Percentiles rank a stretch among this genome's conserved stretches.
These are phyloP conservation scores for Ostrea edulis DNA, from an alignment of 1,140 invertebrate species.

Conservation along the genomic window DNA sequence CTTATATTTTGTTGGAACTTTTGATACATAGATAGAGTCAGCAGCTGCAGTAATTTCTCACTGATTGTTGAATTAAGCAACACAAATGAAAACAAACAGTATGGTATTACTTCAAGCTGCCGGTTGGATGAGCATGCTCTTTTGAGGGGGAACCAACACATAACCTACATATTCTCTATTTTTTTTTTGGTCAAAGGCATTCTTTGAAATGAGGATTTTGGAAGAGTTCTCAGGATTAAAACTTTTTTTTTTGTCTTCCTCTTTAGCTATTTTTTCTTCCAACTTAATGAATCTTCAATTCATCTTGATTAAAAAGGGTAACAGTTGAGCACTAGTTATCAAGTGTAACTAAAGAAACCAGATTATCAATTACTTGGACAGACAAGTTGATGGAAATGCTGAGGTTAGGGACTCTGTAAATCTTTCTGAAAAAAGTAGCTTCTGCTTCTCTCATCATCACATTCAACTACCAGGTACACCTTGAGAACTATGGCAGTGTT, in stretches of 20 bases:
- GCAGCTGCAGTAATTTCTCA: constrained; percentile 22
- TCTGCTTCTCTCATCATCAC: constrained; percentile 17
- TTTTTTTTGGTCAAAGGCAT: neutral
- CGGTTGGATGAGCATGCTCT: neutral
- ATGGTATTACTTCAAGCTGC: neutral
- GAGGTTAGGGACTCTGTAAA: neutral
- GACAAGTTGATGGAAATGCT: neutral
- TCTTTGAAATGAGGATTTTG: constrained; percentile 1
- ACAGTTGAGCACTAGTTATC: neutral
- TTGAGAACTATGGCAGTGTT: neutral
- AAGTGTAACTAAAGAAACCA: constrained; percentile 6
- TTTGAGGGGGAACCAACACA: neutral
- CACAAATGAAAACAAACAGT: constrained; percentile 23
- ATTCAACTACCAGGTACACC: neutral
- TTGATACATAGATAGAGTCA: neutral
- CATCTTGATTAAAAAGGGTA: constrained; percentile 22
- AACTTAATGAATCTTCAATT: constrained; percentile 8
- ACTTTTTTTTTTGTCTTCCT: neutral
- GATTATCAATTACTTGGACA: constrained; percentile 14
- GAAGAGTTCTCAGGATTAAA: neutral
- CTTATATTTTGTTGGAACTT: neutral
- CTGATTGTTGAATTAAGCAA: neutral
- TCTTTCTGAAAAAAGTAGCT: neutral
- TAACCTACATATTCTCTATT: neutral
- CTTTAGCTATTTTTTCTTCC: neutral